A percentile compares a stretch with the other conserved stretches of the same genome.
phyloP scores from a whole-genome alignment of 2,888 invertebrate genomes.

The Quadriops clusia region DNA sequence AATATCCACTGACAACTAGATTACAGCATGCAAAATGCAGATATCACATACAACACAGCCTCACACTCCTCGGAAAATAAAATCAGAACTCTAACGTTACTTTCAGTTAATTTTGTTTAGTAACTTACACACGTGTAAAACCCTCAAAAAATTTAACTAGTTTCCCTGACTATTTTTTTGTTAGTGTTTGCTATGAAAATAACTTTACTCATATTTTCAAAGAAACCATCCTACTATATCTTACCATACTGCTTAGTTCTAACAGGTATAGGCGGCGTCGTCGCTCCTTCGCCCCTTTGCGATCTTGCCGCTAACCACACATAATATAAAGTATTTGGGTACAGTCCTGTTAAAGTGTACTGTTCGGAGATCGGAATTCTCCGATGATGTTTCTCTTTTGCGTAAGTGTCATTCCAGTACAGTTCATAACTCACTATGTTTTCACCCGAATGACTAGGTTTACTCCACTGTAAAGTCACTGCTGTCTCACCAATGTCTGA shows the following conservation, averaged over 20 bases:
- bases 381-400: constrained; percentile 76
- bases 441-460: constrained; percentile 83
- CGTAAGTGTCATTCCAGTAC: constrained; percentile 95
- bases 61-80: constrained; percentile 9
- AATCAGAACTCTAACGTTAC: constrained; percentile 3
- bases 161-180: constrained; percentile 3
- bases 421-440: constrained; percentile 91
- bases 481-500: constrained; percentile 82
- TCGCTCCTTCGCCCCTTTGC: constrained; percentile 87
- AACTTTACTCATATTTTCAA: constrained; percentile 5
- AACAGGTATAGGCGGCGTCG: constrained; percentile 86
- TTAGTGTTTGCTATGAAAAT: no score
- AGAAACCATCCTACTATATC: constrained; percentile 31
- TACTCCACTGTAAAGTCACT: constrained; percentile 84
- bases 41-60: constrained; percentile 23
- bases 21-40: constrained; percentile 37
- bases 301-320: constrained; percentile 94
- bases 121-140: constrained; percentile 6
- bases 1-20: constrained; percentile 36
- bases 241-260: constrained; percentile 97
- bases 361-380: constrained; percentile 73
- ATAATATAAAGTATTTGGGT: constrained; percentile 93
- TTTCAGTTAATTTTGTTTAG: not conserved
- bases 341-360: constrained; percentile 79
- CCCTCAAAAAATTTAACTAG: constrained; percentile 7